Conservation (phyloP, 2,888 invertebrate species). For the Nasonia oneida region DNA sequence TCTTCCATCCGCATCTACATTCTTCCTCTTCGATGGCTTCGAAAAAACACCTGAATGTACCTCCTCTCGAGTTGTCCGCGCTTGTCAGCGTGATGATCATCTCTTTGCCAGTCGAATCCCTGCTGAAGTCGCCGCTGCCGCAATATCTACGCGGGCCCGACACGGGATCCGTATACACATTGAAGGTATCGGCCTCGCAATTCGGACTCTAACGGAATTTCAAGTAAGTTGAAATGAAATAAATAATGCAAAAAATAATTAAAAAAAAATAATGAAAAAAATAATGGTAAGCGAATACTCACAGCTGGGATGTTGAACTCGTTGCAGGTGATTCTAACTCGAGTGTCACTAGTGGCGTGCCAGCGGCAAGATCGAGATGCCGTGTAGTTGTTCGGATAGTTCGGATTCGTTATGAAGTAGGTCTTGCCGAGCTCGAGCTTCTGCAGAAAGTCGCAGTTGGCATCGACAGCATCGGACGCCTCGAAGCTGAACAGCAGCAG, state of each 20-base stretch:
- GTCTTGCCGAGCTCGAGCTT: constrained; percentile 74
- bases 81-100: constrained; percentile 70
- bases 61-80: constrained; percentile 76
- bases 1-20: constrained; percentile 83
- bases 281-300: constrained; percentile 63
- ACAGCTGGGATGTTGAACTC: constrained; percentile 80
- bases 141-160: constrained; percentile 79
- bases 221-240: background rate
- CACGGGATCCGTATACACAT: background rate
- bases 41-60: constrained; percentile 80
- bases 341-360: constrained; percentile 79
- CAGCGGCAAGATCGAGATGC: constrained; percentile 80
- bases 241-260: background rate
- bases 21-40: constrained; percentile 65
- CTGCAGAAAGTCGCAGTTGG: constrained; percentile 80
- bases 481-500: constrained; percentile 35
- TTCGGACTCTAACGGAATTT: constrained; percentile 3
- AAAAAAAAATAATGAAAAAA: background rate
- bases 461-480: constrained; percentile 70
- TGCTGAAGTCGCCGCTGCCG: constrained; percentile 78
- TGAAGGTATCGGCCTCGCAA: constrained; percentile 32
- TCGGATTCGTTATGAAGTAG: constrained; percentile 80
- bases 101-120: constrained; percentile 68
- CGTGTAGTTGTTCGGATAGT: constrained; percentile 80
- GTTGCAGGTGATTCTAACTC: constrained; percentile 78